Conservation (phyloP, 2,888 invertebrate genomes). For the Abscondita cerata region DNA sequence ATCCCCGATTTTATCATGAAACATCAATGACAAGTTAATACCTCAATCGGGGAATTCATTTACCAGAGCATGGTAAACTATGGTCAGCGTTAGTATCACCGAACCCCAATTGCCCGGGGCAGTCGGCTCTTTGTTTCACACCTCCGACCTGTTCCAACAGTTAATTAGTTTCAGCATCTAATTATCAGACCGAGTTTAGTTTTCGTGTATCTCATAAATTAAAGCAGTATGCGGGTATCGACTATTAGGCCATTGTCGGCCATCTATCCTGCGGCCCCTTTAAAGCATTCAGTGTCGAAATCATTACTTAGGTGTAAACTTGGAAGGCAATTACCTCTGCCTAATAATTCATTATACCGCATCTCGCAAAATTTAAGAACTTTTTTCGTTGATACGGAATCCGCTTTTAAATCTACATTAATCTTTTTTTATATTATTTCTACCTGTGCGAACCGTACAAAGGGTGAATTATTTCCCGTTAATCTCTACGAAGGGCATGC, state of each 20-base stretch:
- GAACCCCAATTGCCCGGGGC: conserved; percentile 53
- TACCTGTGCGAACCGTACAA: background rate
- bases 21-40: conserved; percentile 36
- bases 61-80: conserved; percentile 61
- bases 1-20: conserved; percentile 24
- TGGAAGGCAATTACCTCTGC: conserved; percentile 59
- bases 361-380: conserved; percentile 26
- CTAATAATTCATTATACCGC: conserved; percentile 57
- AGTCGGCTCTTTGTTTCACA: conserved; percentile 61
- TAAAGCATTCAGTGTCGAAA: conserved; percentile 62
- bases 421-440: background rate
- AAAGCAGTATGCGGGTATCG: conserved; percentile 47
- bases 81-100: conserved; percentile 59
- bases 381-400: conserved; percentile 3
- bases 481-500: no score
- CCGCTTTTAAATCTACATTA: conserved; percentile 3
- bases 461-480: no score
- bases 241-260: conserved; percentile 54
- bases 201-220: conserved; percentile 60
- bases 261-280: conserved; percentile 56
- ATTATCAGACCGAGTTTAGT: conserved; percentile 59
- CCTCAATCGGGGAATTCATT: conserved; percentile 43
- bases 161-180: conserved; percentile 64
- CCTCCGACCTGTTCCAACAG: conserved; percentile 58
- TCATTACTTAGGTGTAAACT: conserved; percentile 63